Percentiles rank a stretch among this genome's conserved stretches.
phyloP scores from a whole-genome alignment of 2,888 invertebrate genomes.

The Drosophila leonis region DNA sequence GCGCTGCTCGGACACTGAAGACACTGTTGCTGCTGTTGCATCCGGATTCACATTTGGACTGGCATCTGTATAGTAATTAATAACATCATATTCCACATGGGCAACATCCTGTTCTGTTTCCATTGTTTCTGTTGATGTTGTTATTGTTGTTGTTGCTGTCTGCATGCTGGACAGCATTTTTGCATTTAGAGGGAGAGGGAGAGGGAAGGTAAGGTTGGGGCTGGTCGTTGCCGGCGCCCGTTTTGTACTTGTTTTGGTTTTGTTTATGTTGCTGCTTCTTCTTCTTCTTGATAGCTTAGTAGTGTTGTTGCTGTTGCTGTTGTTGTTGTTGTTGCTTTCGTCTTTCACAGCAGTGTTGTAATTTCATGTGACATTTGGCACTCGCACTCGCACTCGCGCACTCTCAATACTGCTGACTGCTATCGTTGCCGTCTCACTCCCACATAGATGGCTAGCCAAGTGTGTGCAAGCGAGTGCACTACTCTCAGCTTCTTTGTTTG shows the following conservation, averaged over 20 bases:
- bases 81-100: conserved; percentile 68
- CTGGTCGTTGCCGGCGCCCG: conserved; percentile 41
- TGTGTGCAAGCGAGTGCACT: conserved; percentile 44
- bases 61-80: conserved; percentile 58
- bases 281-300: conserved; percentile 51
- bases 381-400: conserved; percentile 65
- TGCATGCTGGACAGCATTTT: conserved; percentile 66
- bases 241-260: conserved; percentile 61
- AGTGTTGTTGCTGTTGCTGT: conserved; percentile 38
- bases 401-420: conserved; percentile 49
- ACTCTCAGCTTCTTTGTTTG: conserved; percentile 55
- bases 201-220: background rate
- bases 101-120: conserved; percentile 55
- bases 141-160: conserved; percentile 20
- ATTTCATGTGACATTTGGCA: conserved; percentile 78
- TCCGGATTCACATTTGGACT: conserved; percentile 34
- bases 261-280: conserved; percentile 65
- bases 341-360: conserved; percentile 62
- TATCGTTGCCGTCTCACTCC: conserved; percentile 56
- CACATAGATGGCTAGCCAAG: conserved; percentile 35
- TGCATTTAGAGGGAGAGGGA: conserved; percentile 29
- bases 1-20: conserved; percentile 23
- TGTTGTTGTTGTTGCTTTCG: conserved; percentile 43
- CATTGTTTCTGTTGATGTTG: conserved; percentile 55
- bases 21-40: conserved; percentile 1